phyloP scores from a whole-genome alignment of 2,113 vertebrate genomes.

The Uria aalge region DNA sequence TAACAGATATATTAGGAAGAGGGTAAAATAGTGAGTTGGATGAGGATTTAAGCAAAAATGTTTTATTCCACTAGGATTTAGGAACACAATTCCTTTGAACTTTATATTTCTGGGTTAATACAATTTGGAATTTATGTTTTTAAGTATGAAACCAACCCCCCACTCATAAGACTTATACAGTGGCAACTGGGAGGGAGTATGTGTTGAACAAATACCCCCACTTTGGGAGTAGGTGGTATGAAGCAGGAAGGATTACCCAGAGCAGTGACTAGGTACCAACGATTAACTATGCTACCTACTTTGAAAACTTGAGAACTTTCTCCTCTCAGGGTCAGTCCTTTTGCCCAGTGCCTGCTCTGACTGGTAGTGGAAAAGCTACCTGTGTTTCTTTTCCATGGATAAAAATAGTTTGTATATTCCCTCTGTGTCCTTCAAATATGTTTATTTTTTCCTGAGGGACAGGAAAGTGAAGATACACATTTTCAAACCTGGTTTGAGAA shows the following conservation, averaged over 20 bases:
- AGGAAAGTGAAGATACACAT: background rate
- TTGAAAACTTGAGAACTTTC: background rate
- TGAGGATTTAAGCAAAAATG: background rate
- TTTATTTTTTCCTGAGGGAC: background rate
- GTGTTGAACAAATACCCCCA: background rate
- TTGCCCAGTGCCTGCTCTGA: background rate
- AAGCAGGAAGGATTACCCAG: background rate
- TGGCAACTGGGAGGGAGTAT: background rate
- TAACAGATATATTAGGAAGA: background rate
- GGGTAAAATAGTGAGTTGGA: background rate
- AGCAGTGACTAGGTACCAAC: background rate
- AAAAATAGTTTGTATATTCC: background rate
- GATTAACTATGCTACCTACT: background rate
- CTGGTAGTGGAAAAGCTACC: rapidly evolving
- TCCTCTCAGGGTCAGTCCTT: background rate
- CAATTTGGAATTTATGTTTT: background rate
- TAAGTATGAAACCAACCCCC: background rate
- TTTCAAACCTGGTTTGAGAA: background rate
- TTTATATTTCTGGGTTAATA: background rate
- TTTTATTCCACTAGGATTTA: background rate
- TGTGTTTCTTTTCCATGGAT: background rate
- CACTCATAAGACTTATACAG: background rate
- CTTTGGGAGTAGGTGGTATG: background rate
- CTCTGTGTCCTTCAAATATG: background rate
- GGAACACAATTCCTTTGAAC: background rate